phyloP scores from a whole-genome alignment of 2,888 invertebrate genomes.

The Catotricha subobsoleta region DNA sequence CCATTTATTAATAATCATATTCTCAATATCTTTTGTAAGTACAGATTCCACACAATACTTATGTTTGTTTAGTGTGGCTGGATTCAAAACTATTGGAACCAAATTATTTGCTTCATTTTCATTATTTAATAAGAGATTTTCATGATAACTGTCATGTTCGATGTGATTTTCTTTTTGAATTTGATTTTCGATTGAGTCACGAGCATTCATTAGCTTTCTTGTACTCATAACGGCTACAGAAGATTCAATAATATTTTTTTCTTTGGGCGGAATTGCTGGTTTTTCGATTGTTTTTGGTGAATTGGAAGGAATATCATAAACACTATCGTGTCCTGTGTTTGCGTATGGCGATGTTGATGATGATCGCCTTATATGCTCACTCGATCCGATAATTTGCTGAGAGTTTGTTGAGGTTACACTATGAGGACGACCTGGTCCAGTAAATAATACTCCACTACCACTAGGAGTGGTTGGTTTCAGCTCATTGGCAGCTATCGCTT shows the following conservation, averaged over 20 bases:
- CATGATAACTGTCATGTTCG: no score
- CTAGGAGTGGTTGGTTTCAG: slow-evolving; percentile 39
- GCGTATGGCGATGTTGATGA: neutral
- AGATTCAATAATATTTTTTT: slow-evolving; percentile 1
- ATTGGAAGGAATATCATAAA: no score
- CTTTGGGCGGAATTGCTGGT: neutral
- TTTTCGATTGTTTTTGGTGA: neutral
- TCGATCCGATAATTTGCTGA: neutral
- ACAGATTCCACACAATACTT: slow-evolving; percentile 28
- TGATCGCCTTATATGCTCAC: neutral
- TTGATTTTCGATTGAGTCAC: slow-evolving; percentile 24
- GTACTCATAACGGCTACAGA: slow-evolving; percentile 3
- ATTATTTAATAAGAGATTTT: neutral
- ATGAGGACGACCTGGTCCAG: slow-evolving; percentile 6
- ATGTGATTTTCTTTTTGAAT: slow-evolving; percentile 15
- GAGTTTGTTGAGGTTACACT: neutral
- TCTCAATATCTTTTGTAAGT: slow-evolving; percentile 53
- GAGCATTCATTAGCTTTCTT: slow-evolving; percentile 21
- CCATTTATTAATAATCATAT: slow-evolving; percentile 66
- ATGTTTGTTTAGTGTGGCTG: slow-evolving; percentile 18
- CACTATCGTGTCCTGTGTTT: neutral
- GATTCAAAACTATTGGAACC: slow-evolving; percentile 18
- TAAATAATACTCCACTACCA: slow-evolving; percentile 19
- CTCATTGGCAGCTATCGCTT: slow-evolving; percentile 71
- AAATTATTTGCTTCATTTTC: neutral